Evolutionary conservation across 1,140 invertebrate species (phyloP).

Genomic region (Trinorchestia longiramus): DNA sequence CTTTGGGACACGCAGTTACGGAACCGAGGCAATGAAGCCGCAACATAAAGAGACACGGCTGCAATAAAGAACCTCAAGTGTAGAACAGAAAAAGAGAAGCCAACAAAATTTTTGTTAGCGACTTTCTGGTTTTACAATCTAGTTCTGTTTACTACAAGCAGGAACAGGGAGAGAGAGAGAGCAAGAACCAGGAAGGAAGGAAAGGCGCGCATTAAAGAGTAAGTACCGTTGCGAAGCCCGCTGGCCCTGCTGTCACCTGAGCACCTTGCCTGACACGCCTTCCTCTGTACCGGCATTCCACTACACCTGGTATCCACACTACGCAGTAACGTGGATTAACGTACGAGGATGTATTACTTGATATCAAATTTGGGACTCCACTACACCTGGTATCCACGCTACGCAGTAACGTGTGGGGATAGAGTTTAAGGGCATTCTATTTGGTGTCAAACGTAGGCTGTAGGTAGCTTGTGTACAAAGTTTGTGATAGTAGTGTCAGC

Average conservation of each 20-base stretch:
- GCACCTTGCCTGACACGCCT: not conserved
- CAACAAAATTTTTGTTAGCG: not conserved
- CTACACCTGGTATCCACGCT: too few relatives aligned
- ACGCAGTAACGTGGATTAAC: too few relatives aligned
- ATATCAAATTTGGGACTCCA: too few relatives aligned
- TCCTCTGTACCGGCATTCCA: not conserved
- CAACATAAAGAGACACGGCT: not conserved
- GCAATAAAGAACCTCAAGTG: not conserved
- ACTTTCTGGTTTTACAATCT: not conserved
- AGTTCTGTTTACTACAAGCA: not conserved
- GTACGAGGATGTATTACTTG: too few relatives aligned
- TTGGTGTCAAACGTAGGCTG: too few relatives aligned
- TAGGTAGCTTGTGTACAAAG: too few relatives aligned
- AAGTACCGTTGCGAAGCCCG: not conserved
- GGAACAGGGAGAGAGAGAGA: constrained; percentile 19
- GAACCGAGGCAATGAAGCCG: not conserved
- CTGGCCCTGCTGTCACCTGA: not conserved
- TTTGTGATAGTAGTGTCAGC: too few relatives aligned
- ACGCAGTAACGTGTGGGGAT: too few relatives aligned
- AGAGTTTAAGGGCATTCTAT: too few relatives aligned
- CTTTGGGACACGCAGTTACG: not conserved
- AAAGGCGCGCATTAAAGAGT: not conserved
- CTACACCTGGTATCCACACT: too few relatives aligned
- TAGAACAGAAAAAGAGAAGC: not conserved
- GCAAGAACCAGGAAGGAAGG: constrained; percentile 39